Evolutionary conservation across 2,888 invertebrate species (phyloP).

Genomic region (Scaptomyza reducta): DNA sequence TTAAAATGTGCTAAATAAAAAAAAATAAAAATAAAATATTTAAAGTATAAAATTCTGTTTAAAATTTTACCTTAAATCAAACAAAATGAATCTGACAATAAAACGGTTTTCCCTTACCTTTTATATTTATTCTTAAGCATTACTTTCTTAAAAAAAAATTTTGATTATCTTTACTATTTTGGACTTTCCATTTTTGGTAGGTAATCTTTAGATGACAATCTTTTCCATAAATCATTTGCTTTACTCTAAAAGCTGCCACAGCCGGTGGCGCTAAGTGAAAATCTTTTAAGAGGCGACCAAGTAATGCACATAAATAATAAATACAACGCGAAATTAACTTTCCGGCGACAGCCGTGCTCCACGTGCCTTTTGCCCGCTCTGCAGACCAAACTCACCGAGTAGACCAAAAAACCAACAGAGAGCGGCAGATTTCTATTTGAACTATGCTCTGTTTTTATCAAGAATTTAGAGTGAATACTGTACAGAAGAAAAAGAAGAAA

Average conservation of each 20-base stretch:
- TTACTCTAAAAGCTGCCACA: constrained; percentile 39
- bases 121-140: not conserved
- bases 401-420: constrained; percentile 34
- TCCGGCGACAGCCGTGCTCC: constrained; percentile 68
- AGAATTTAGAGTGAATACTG: not conserved
- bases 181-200: constrained; percentile 7
- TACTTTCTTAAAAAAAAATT: not conserved
- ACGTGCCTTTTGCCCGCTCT: constrained; percentile 53
- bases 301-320: constrained; percentile 77
- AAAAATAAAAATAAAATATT: too few relatives aligned
- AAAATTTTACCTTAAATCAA: too few relatives aligned
- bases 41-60: too few relatives aligned
- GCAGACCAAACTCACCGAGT: constrained; percentile 4
- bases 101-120: not conserved
- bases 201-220: constrained; percentile 41
- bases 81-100: too few relatives aligned
- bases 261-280: constrained; percentile 63
- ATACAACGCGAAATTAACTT: constrained; percentile 74
- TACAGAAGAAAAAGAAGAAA: not conserved
- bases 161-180: constrained; percentile 11
- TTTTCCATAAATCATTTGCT: constrained; percentile 50
- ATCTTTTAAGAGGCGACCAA: constrained; percentile 66
- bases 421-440: not conserved
- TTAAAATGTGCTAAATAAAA: not conserved
- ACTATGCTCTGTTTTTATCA: not conserved